These are phyloP conservation scores for Gallirallus australis DNA, from an alignment of 2,797 vertebrate genomes.

Conservation along the genomic window DNA sequence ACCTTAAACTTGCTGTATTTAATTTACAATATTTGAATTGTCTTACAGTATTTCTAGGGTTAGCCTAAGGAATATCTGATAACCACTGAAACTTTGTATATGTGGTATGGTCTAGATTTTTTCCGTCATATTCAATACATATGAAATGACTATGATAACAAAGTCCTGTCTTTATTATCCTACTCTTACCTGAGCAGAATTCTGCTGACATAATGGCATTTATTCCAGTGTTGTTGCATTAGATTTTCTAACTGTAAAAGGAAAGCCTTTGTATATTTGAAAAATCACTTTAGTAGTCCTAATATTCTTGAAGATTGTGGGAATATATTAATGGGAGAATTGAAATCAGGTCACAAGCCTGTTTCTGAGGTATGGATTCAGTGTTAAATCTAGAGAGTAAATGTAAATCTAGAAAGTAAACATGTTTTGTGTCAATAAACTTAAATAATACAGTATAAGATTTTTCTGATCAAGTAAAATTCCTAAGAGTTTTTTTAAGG, in stretches of 20 bases:
- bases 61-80: neutral
- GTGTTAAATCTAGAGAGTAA: neutral
- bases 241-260: neutral
- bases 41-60: neutral
- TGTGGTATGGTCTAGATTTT: neutral
- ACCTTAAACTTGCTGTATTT: neutral
- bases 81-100: neutral
- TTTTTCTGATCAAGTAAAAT: neutral
- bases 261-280: neutral
- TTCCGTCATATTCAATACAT: neutral
- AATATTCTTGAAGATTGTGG: neutral
- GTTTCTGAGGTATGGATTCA: neutral
- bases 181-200: neutral
- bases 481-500: neutral
- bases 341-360: neutral
- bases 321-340: neutral
- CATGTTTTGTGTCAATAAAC: neutral
- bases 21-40: neutral
- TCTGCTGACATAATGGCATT: neutral
- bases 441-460: neutral
- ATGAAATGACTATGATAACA: neutral
- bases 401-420: neutral
- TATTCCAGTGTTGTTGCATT: neutral
- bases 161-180: neutral
- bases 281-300: neutral